Percentiles rank a stretch among this genome's conserved stretches.
Evolutionary conservation across 2,797 vertebrate genomes (phyloP).

Genomic region (Mus minutoides): DNA sequence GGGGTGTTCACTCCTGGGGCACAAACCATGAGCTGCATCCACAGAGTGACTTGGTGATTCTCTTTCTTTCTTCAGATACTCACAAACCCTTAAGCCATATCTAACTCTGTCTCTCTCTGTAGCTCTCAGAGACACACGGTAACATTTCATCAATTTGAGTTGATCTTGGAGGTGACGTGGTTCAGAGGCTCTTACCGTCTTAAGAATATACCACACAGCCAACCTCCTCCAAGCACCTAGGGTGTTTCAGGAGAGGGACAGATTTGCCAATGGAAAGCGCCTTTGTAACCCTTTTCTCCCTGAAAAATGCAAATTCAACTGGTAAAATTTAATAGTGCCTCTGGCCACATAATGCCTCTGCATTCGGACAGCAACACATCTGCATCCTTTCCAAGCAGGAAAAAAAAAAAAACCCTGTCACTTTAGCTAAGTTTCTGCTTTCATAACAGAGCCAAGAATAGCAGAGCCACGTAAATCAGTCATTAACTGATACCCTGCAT

Average conservation of each 20-base stretch:
- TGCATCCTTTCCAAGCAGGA: slow-evolving; percentile 9
- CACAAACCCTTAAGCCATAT: slow-evolving; percentile 73
- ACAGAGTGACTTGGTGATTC: slow-evolving; percentile 64
- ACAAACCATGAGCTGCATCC: not conserved
- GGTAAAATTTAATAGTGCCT: not conserved
- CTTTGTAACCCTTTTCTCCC: not conserved
- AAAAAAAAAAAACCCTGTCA: not conserved
- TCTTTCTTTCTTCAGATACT: slow-evolving; percentile 72
- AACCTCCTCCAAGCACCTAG: not conserved
- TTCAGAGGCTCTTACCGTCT: not conserved
- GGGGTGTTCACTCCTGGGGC: not conserved
- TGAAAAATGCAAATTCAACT: not conserved
- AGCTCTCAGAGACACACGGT: slow-evolving; percentile 71
- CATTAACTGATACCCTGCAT: not conserved
- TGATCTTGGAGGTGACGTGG: not conserved
- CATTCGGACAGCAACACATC: not conserved
- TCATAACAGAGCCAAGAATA: slow-evolving; percentile 20
- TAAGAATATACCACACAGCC: not conserved
- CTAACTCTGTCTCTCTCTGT: slow-evolving; percentile 67
- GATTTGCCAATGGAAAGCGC: not conserved
- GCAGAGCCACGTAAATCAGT: not conserved
- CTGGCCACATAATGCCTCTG: not conserved
- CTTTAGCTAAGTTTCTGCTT: slow-evolving; percentile 20
- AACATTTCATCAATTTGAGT: slow-evolving; percentile 68
- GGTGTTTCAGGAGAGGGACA: not conserved